Evolutionary conservation across 2,797 vertebrate species (phyloP), one percentile per base, ranked within the genome.

Genomic region (Pseudopleuronectes americanus): DNA sequence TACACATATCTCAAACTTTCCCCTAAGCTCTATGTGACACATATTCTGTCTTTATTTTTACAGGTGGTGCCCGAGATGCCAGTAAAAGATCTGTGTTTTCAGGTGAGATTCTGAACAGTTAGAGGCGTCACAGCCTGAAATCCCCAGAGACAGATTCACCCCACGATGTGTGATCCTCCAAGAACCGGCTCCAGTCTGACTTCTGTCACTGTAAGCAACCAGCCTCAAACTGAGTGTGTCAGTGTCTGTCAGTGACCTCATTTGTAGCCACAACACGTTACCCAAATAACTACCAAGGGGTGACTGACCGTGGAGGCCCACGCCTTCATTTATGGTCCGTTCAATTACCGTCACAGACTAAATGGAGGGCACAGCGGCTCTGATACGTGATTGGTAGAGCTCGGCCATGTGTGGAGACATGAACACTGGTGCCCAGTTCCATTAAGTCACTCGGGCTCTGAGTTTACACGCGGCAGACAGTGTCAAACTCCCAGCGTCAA

Each of bases 81-180:
- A 94, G 71, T 74, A 94, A 93, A 75, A 92, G 94, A 87, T 94
- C 94, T 1, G 89, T 95, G 85, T 94, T 95, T 92, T 95, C 95
- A 94, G 95, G 95, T 95, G 75, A 89, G 92, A 26, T 45, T 65
- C 23, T 70, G 19, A 71, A 26, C 53, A 38, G 8, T 47, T 56
- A 1, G 10, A 68, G 17, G 28, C n/a, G 22, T 64, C 26, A 23
- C 10, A 45, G 19, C 43, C 26, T 70, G 31, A 70, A 57, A 38
- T 8, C 41, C 23, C 24, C 4, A 62, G 36, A 69, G 41, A 54
- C 48, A 19, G 1, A 21, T 43, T 54, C 14, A 8, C n/a, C 14
- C 49, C 47, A 17, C 23, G 41, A 62, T 67, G 22, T 55, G 5
- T 45, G 7, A 8, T 47, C 17, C 8, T 16, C 17, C 47, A 21